These are phyloP conservation scores for Catharus bicknelli DNA, from an alignment of 2,113 vertebrate species.

Conservation along the genomic window DNA sequence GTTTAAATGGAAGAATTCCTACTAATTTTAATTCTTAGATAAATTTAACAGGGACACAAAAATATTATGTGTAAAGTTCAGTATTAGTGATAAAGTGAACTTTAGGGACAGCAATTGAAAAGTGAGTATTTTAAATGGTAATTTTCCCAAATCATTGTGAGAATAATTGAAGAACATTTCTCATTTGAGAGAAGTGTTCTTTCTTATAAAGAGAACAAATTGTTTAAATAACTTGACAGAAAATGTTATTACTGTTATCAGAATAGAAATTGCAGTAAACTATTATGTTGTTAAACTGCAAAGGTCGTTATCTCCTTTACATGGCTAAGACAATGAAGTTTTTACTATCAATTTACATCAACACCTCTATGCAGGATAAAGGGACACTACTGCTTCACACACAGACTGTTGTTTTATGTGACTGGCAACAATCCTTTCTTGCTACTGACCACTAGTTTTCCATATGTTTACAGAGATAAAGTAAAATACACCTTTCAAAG, in stretches of 20 bases:
- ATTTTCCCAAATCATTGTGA: background rate
- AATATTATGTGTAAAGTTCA: background rate
- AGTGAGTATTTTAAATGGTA: background rate
- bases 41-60: background rate
- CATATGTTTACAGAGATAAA: background rate
- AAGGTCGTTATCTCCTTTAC: background rate
- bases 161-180: background rate
- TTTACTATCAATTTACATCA: background rate
- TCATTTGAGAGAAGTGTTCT: background rate
- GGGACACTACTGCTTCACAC: background rate
- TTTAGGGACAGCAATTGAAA: background rate
- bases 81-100: background rate
- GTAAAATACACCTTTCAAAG: background rate
- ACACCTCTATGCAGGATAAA: background rate
- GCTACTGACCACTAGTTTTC: background rate
- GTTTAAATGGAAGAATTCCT: background rate
- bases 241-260: background rate
- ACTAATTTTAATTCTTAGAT: background rate
- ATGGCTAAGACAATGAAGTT: background rate
- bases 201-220: background rate
- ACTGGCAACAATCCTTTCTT: background rate
- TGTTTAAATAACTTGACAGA: background rate
- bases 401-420: background rate
- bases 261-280: background rate
- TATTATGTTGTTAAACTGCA: background rate